A percentile compares a stretch with the other conserved stretches of the same genome.
Evolutionary conservation across 92 coral and sea anemone species (phyloP).

Genomic region (Chrysogorgia sp.): DNA sequence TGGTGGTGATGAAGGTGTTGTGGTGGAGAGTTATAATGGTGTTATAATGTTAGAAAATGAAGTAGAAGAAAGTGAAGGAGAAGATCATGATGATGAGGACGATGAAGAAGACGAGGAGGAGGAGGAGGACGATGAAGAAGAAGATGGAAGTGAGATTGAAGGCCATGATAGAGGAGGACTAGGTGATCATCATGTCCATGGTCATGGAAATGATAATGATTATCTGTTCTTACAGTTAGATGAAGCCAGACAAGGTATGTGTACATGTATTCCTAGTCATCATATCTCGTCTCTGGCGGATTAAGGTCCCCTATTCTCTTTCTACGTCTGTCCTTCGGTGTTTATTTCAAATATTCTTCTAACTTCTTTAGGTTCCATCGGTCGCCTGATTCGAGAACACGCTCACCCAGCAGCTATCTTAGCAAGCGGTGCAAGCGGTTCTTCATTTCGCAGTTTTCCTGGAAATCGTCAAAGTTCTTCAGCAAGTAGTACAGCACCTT

Average conservation of each 20-base stretch:
- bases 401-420: constrained; percentile 55
- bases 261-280: not conserved
- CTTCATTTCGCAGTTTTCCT: constrained; percentile 21
- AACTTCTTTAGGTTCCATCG: constrained; percentile 25
- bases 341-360: not conserved
- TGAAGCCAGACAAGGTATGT: constrained; percentile 54
- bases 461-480: constrained; percentile 9
- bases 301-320: too few species aligned
- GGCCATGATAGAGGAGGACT: constrained; percentile 78
- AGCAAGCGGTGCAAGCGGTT: constrained; percentile 1
- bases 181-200: constrained; percentile 82
- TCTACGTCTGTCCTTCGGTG: too few species aligned
- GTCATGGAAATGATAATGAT: constrained; percentile 81
- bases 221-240: constrained; percentile 82
- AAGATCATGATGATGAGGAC: constrained; percentile 82
- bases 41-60: constrained; percentile 76
- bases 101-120: constrained; percentile 88
- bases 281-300: not conserved
- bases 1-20: constrained; percentile 65
- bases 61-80: constrained; percentile 76
- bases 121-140: constrained; percentile 89
- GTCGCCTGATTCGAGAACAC: constrained; percentile 41
- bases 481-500: constrained; percentile 5
- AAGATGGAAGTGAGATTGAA: constrained; percentile 89
- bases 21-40: constrained; percentile 59